phyloP scores from a whole-genome alignment of 2,797 vertebrate genomes.

The Trichosurus vulpecula region DNA sequence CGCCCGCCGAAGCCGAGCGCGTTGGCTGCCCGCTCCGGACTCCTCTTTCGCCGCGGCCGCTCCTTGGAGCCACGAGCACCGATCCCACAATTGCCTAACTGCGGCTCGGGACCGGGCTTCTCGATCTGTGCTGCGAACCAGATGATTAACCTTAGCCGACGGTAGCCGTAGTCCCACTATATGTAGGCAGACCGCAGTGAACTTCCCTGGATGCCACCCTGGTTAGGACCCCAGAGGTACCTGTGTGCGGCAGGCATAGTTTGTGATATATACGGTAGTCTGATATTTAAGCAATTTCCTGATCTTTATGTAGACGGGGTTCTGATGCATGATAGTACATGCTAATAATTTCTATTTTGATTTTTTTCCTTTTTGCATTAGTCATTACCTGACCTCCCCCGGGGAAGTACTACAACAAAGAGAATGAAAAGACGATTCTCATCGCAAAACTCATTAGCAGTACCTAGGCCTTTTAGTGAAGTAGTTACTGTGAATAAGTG shows the following conservation, averaged over 20 bases:
- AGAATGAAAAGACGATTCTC: not conserved
- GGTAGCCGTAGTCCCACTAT: not conserved
- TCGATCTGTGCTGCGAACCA: not conserved
- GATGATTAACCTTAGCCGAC: not conserved
- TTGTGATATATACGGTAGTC: slow-evolving; percentile 1
- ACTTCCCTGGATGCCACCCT: not conserved
- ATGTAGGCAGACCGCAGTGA: not conserved
- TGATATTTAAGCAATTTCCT: slow-evolving; percentile 43
- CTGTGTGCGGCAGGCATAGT: not conserved
- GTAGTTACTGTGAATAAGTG: not conserved
- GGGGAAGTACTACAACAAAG: slow-evolving; percentile 10
- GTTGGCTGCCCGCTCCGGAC: not conserved
- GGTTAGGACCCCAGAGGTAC: not conserved
- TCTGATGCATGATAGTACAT: slow-evolving; percentile 57
- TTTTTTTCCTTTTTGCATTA: slow-evolving; percentile 45
- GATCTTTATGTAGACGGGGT: not conserved
- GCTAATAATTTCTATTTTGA: slow-evolving; percentile 37
- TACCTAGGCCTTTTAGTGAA: not conserved
- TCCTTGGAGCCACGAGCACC: not conserved
- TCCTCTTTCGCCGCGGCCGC: not conserved
- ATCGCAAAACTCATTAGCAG: not conserved
- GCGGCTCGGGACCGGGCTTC: not conserved
- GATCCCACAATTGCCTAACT: not conserved
- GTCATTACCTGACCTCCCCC: slow-evolving; percentile 40
- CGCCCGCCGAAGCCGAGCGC: not conserved